These are phyloP conservation scores for Nerophis ophidion DNA, from an alignment of 2,113 vertebrate genomes.

Conservation along the genomic window DNA sequence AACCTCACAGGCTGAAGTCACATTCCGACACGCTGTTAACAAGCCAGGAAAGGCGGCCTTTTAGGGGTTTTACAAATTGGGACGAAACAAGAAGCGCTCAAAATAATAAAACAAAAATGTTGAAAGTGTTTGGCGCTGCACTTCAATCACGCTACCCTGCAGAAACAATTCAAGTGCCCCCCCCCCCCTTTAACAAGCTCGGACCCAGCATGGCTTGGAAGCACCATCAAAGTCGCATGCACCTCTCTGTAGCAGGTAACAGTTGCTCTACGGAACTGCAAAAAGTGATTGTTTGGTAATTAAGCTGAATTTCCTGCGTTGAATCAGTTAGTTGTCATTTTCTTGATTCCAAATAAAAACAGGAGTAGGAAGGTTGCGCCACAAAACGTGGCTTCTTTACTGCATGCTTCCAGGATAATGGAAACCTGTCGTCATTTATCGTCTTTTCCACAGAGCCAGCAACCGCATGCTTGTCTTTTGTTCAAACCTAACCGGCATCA, in stretches of 20 bases:
- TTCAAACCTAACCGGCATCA: background rate
- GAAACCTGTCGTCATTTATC: background rate
- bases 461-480: background rate
- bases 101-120: background rate
- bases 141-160: slow-evolving; percentile 3
- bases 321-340: too few relatives aligned
- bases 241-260: background rate
- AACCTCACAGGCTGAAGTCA: background rate
- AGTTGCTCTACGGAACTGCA: background rate
- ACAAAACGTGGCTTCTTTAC: background rate
- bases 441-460: too few relatives aligned
- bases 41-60: background rate
- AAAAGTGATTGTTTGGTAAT: background rate
- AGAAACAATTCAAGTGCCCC: background rate
- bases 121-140: slow-evolving; percentile 4
- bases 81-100: background rate
- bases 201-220: slow-evolving; percentile 2
- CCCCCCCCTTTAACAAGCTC: background rate
- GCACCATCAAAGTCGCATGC: background rate
- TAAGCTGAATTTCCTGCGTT: background rate
- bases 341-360: too few relatives aligned
- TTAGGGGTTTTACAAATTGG: background rate
- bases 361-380: background rate
- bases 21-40: background rate
- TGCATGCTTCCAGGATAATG: background rate